Percentiles rank a stretch among this genome's conserved stretches.
phyloP scores from a whole-genome alignment of 2,888 invertebrate genomes.

The Smittia aterrima region DNA sequence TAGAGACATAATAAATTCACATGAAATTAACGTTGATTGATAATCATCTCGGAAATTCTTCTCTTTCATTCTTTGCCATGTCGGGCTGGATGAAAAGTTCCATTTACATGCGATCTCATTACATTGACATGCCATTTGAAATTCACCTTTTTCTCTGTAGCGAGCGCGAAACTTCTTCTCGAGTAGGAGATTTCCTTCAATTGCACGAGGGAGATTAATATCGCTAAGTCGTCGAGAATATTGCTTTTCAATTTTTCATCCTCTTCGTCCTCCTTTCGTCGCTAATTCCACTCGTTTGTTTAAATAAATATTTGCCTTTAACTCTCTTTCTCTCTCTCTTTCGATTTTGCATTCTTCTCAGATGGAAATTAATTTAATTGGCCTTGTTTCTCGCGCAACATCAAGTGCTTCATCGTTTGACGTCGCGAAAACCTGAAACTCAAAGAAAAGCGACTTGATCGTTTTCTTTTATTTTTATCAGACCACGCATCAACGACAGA shows the following conservation, averaged over 20 bases:
- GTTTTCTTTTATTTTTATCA: too few species aligned
- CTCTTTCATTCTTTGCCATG: neutral
- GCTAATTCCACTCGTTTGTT: constrained; percentile 5
- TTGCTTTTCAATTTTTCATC: constrained; percentile 20
- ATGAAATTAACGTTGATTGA: constrained; percentile 19
- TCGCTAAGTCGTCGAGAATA: constrained; percentile 14
- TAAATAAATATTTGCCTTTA: neutral
- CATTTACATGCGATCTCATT: constrained; percentile 28
- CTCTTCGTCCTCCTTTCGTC: neutral
- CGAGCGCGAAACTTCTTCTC: neutral
- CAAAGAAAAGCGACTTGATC: neutral
- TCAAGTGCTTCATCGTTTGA: neutral
- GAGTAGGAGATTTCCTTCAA: neutral
- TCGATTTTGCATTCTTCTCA: neutral
- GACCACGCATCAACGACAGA: too few species aligned
- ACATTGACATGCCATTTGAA: constrained; percentile 22
- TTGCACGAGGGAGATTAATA: constrained; percentile 8
- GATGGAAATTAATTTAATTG: constrained; percentile 18
- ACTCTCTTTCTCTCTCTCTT: neutral
- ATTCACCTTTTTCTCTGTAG: constrained; percentile 20
- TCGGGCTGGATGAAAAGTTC: constrained; percentile 3
- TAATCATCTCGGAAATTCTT: constrained; percentile 2
- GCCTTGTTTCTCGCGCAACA: neutral
- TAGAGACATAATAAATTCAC: constrained; percentile 22
- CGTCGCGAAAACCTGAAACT: neutral